phyloP scores from a whole-genome alignment of 2,888 invertebrate species.

The Anodontia alba region DNA sequence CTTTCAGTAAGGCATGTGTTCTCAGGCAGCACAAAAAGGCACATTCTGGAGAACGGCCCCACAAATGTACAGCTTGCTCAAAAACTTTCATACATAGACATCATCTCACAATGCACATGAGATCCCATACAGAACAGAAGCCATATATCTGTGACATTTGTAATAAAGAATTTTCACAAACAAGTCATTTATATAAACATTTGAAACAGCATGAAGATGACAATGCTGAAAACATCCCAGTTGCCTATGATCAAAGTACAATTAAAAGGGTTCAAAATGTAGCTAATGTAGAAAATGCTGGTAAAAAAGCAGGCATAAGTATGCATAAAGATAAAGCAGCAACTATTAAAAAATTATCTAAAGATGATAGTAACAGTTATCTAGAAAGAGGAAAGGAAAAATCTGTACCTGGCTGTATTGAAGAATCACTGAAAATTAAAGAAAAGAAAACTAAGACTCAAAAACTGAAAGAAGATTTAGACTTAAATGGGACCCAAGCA shows the following conservation, averaged over 20 bases:
- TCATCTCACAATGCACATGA: conserved; percentile 67
- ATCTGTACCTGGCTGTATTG: neutral
- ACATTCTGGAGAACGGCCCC: conserved; percentile 65
- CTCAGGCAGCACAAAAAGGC: conserved; percentile 68
- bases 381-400: neutral
- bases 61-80: conserved; percentile 61
- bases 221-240: neutral
- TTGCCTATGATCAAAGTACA: neutral
- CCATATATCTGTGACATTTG: conserved; percentile 58
- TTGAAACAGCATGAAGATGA: conserved; percentile 51
- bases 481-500: neutral
- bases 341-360: neutral
- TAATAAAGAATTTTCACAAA: conserved; percentile 61
- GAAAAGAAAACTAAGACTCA: neutral
- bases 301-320: too few relatives aligned
- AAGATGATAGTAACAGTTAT: neutral
- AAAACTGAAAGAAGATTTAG: neutral
- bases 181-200: conserved; percentile 66
- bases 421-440: too few relatives aligned
- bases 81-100: conserved; percentile 69
- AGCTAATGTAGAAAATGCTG: neutral
- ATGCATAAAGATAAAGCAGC: too few relatives aligned
- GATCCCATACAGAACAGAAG: conserved; percentile 58
- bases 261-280: neutral
- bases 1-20: conserved; percentile 70